Conservation (phyloP, 2,888 invertebrate genomes). For the Tipula confusa region DNA sequence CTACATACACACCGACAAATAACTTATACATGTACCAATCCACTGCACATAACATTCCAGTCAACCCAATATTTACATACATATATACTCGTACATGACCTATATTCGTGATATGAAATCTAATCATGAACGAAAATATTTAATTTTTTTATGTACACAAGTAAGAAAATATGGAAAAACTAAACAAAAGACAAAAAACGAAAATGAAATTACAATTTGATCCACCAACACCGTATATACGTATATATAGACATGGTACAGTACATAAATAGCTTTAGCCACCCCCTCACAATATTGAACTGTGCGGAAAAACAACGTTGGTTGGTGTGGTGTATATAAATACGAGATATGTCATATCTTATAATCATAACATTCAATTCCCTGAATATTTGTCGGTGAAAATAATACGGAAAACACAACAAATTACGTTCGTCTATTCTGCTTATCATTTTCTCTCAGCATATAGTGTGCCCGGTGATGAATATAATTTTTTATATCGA, state of each 20-base stretch:
- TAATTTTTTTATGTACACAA: neutral
- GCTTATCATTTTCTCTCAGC: conserved; percentile 5
- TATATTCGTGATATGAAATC: conserved; percentile 20
- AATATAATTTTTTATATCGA: neutral
- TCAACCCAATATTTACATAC: neutral
- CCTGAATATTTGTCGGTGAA: neutral
- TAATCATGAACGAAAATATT: neutral
- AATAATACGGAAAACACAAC: neutral
- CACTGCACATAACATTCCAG: neutral
- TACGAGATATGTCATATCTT: neutral
- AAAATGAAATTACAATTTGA: conserved; percentile 14
- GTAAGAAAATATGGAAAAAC: neutral
- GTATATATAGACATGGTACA: too few species aligned
- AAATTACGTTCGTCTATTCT: neutral
- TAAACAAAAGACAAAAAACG: conserved; percentile 16
- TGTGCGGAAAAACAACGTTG: neutral
- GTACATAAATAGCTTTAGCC: neutral
- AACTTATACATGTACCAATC: neutral
- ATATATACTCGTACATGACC: neutral
- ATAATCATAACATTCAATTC: conserved; percentile 20
- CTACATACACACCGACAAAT: neutral
- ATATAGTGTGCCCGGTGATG: neutral
- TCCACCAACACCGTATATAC: neutral
- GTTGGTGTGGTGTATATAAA: neutral
- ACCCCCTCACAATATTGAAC: neutral